Evolutionary conservation across 2,888 invertebrate genomes (phyloP), one percentile per base, ranked within the genome.

Genomic region (Catotricha subobsoleta): DNA sequence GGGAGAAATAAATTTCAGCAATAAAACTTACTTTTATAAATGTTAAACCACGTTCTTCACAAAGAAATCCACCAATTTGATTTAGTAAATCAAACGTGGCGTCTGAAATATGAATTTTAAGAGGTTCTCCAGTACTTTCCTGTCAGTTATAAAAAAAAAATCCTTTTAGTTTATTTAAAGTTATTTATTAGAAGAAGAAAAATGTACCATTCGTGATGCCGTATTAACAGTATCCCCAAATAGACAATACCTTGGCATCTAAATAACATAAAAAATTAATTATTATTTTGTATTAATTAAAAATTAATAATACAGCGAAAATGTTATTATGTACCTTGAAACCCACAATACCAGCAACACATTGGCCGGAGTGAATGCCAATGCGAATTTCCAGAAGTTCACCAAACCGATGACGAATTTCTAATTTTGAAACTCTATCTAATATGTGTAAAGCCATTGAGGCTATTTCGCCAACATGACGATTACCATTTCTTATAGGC

Each of bases 181-280:
- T n/a, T n/a, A n/a, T n/a, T n/a, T n/a, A n/a, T n/a, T n/a, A n/a
- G n/a, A n/a, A n/a, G n/a, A n/a, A n/a, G n/a, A n/a, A n/a, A n/a
- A n/a, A n/a, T n/a, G n/a, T n/a, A n/a, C n/a, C 87, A 88, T 87
- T 40, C 88, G 68, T 0, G 84, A 84, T 1, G 88, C 87, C 0
- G 87, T 88, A 57, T 88, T 90, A 2, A 90, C 90, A 0, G 90
- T 90, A 57, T 90, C 90, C 0, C 90, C 88, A 55, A 92, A 92
- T 8, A 92, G 69, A 54, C 91, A 91, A 58, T 90, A 91, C 42
- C 91, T 69, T 0, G 91, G 91, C 91, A 92, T 92, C 64, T n/a
- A n/a, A n/a, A n/a, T n/a, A n/a, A n/a, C n/a, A n/a, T n/a, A n/a
- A n/a, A n/a, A n/a, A n/a, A n/a, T n/a, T n/a, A n/a, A n/a, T n/a